Evolutionary conservation across 2,797 vertebrate species (phyloP).

Genomic region (Pipistrellus nathusii): DNA sequence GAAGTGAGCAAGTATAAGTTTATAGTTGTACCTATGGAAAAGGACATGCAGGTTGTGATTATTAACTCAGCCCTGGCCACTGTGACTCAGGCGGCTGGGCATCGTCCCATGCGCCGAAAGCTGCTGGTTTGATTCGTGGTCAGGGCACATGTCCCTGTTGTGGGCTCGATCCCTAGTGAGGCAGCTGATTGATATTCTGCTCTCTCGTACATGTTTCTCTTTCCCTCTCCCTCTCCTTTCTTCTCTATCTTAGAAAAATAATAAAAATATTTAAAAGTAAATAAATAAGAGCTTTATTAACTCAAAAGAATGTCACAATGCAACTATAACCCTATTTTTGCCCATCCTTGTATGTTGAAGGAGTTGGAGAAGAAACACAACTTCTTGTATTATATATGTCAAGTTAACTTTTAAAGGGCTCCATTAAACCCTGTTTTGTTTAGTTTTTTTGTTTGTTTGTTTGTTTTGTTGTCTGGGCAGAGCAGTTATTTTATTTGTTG

Average conservation of each 20-base stretch:
- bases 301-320: background rate
- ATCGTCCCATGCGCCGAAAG: background rate
- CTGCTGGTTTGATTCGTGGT: background rate
- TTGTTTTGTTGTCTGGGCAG: background rate
- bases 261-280: background rate
- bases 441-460: background rate
- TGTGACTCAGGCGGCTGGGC: background rate
- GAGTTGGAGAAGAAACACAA: background rate
- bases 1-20: background rate
- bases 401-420: background rate
- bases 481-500: slow-evolving; percentile 36
- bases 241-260: background rate
- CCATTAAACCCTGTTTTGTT: background rate
- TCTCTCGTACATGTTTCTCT: background rate
- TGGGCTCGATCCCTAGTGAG: background rate
- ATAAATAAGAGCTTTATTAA: background rate
- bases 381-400: background rate
- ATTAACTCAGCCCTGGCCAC: background rate
- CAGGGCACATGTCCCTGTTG: background rate
- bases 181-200: background rate
- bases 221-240: background rate
- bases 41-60: background rate
- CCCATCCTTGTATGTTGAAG: background rate
- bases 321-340: background rate
- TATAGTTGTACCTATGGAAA: background rate